Base-by-base conservation (phyloP, 2,113 vertebrate species). In the Sylvilagus bachmani region DNA sequence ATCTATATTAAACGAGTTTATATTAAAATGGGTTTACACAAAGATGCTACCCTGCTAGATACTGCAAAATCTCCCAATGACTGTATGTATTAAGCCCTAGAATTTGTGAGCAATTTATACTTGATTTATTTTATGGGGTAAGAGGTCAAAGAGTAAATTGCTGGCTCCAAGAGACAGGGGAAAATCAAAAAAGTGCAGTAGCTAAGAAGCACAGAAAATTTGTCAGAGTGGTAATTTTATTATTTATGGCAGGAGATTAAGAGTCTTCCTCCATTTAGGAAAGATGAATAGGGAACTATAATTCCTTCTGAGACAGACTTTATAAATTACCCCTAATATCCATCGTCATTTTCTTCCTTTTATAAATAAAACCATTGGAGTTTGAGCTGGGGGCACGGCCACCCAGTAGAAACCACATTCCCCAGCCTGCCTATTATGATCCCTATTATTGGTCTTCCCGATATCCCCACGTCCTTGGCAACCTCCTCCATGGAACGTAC, bases 201-300 rank as follows among this genome's bases (percentile, higher is more conserved):
- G 53, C 78, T 86, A 77, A 81, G 31, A 87, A 77, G 31, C 66
- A 86, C 1, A 75, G 80, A 91, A 93, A 78, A 66, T 86, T 70
- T 67, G 22, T 79, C 87, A 27, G 51, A 90, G 29, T 85, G 67
- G 12, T 87, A 67, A 44, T 88, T 82, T 67, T 64, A 19, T 67
- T 86, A 78, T 67, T 89, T 78, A 74, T 61, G 58, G 29, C 78
- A 74, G 44, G 75, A 93, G 70, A 66, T 51, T 78, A 79, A 78
- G 79, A 88, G 33, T 74, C 25, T 73, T 67, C 64, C 70, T 95
- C 49, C 64, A 74, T 73, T 93, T 83, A 90, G 38, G 70, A 58
- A 94, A 79, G 74, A 90, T 91, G 77, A 94, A 78, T 86, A 51
- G 44, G 49, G 62, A 92, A 53, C 84, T 95, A 8, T 82, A 86